phyloP scores from a whole-genome alignment of 2,888 invertebrate genomes.

The Lottia scabra region DNA sequence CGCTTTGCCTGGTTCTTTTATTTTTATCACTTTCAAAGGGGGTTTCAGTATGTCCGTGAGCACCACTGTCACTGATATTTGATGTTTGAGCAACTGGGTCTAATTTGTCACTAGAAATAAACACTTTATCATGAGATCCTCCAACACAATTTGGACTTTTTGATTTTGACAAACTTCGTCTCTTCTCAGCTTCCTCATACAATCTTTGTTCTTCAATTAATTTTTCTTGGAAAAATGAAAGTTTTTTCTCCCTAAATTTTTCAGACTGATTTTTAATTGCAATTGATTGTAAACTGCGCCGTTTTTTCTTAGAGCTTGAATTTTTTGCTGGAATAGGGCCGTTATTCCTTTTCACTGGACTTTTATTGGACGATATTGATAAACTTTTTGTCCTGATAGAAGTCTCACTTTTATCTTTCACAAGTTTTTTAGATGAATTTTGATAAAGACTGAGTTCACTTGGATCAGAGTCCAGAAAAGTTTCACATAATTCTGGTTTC shows the following conservation, averaged over 20 bases:
- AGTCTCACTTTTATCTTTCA: background rate
- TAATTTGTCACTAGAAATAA: too few species aligned
- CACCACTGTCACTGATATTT: too few species aligned
- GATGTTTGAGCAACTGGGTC: too few species aligned
- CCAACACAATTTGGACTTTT: too few species aligned
- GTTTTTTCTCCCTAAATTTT: background rate
- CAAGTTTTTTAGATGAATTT: background rate
- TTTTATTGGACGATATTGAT: background rate
- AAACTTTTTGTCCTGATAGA: background rate
- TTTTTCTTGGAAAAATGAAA: background rate
- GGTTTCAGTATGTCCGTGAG: too few species aligned
- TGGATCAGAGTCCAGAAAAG: background rate
- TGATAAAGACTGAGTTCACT: background rate
- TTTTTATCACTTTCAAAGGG: too few species aligned
- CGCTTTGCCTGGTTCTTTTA: too few species aligned
- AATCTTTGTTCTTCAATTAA: background rate
- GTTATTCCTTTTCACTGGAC: background rate
- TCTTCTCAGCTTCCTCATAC: background rate
- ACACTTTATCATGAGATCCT: too few species aligned
- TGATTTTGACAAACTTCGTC: too few species aligned
- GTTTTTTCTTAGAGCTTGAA: background rate
- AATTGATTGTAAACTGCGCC: background rate
- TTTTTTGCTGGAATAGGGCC: background rate
- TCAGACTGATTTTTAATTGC: background rate
- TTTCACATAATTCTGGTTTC: background rate